Evolutionary conservation across 2,113 vertebrate genomes (phyloP).

Genomic region (Bos javanicus): DNA sequence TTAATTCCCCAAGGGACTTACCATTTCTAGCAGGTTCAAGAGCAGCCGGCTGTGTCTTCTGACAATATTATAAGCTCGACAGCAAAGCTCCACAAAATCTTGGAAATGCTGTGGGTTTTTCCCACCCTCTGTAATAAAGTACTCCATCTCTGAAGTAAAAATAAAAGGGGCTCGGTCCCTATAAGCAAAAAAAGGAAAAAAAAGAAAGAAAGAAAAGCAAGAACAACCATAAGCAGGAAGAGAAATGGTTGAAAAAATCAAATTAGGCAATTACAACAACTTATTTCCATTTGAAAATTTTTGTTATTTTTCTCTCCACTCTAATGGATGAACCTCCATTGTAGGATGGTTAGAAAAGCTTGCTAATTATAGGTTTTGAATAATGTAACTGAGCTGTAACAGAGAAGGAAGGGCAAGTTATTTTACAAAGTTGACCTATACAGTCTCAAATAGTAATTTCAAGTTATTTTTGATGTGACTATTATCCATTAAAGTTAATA

Average conservation of each 20-base stretch:
- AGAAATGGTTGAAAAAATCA: background rate
- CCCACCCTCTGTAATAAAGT: conserved; percentile 92
- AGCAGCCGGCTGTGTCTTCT: conserved; percentile 86
- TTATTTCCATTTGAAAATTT: background rate
- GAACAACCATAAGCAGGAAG: background rate
- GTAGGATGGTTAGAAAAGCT: background rate
- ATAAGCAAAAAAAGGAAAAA: conserved; percentile 38
- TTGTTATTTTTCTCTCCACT: conserved; percentile 6
- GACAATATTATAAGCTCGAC: conserved; percentile 89
- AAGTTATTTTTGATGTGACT: background rate
- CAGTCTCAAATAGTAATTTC: background rate
- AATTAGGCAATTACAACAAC: background rate
- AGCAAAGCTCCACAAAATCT: conserved; percentile 93
- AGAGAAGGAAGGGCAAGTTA: background rate
- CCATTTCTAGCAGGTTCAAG: conserved; percentile 90
- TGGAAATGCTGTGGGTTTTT: conserved; percentile 87
- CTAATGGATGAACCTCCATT: background rate
- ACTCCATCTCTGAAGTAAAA: conserved; percentile 94
- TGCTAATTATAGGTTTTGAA: background rate
- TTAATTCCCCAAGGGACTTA: conserved; percentile 75
- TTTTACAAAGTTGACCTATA: background rate
- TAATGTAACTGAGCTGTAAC: background rate
- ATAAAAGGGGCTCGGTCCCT: conserved; percentile 93
- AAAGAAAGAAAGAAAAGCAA: background rate
- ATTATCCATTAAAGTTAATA: conserved; percentile 18